Percentiles rank a stretch among this genome's conserved stretches.
phyloP scores from a whole-genome alignment of 1,140 invertebrate genomes.

The Tribolium castaneum region DNA sequence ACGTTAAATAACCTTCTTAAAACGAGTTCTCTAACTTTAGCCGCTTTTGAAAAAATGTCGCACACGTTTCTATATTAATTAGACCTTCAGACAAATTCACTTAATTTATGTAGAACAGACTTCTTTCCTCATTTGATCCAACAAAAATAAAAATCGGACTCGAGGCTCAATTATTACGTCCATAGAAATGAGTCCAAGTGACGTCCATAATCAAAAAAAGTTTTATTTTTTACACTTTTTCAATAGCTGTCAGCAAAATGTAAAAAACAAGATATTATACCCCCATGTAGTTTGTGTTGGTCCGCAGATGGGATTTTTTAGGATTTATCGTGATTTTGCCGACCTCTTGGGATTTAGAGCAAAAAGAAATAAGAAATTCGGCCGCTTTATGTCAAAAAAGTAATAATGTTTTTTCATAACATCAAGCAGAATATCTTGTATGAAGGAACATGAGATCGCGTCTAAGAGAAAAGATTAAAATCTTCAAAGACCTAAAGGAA shows the following conservation, averaged over 20 bases:
- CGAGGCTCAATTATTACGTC: too few species aligned
- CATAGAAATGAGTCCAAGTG: too few species aligned
- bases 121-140: neutral
- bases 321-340: neutral
- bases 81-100: neutral
- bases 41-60: neutral
- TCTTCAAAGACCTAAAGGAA: neutral
- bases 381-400: neutral
- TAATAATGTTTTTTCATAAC: slow-evolving; percentile 1
- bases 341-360: neutral
- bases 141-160: neutral
- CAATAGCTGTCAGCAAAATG: too few species aligned
- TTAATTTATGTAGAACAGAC: neutral
- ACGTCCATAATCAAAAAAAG: too few species aligned
- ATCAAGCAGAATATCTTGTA: neutral
- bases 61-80: neutral
- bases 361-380: neutral
- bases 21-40: neutral
- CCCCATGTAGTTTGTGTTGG: too few species aligned
- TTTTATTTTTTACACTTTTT: too few species aligned
- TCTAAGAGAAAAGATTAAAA: slow-evolving; percentile 13
- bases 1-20: slow-evolving; percentile 5
- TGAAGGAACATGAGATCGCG: neutral
- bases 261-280: too few species aligned
- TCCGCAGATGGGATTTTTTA: neutral